These are phyloP conservation scores for Huso huso DNA, from an alignment of 2,797 vertebrate genomes.

Conservation along the genomic window DNA sequence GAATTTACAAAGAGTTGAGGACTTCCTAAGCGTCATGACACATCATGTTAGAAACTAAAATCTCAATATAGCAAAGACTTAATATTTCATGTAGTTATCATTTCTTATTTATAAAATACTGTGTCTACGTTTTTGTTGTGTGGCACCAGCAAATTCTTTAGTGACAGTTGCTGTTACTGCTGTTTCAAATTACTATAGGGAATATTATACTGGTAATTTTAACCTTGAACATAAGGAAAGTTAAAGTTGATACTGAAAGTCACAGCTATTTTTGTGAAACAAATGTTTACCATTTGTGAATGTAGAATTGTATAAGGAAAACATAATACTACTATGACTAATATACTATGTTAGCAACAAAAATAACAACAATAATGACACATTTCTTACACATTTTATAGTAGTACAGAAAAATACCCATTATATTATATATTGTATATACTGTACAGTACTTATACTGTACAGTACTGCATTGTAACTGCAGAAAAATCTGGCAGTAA, in stretches of 20 bases:
- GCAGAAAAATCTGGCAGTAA: no score
- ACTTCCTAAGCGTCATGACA: conserved; percentile 39
- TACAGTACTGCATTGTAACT: no score
- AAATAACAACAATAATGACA: no score
- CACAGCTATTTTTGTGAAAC: neutral
- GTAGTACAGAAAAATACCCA: no score
- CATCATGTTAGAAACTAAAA: conserved; percentile 50
- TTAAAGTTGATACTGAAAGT: conserved; percentile 26
- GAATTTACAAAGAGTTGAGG: conserved; percentile 32
- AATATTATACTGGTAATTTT: conserved; percentile 11
- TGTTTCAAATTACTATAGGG: conserved; percentile 1
- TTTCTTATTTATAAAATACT: conserved; percentile 60
- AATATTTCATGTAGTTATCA: conserved; percentile 61
- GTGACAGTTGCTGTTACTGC: conserved; percentile 22
- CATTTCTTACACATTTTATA: no score
- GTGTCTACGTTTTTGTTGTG: conserved; percentile 43
- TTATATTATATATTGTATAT: no score
- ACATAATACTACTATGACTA: no score
- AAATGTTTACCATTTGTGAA: neutral
- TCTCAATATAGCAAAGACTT: conserved; percentile 50
- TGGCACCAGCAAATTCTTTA: conserved; percentile 35
- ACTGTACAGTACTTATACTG: no score
- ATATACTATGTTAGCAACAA: neutral
- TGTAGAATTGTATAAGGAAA: no score
- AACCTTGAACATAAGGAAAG: conserved; percentile 46